Evolutionary conservation across 2,113 vertebrate genomes (phyloP).

Genomic region (Epinephelus lanceolatus): DNA sequence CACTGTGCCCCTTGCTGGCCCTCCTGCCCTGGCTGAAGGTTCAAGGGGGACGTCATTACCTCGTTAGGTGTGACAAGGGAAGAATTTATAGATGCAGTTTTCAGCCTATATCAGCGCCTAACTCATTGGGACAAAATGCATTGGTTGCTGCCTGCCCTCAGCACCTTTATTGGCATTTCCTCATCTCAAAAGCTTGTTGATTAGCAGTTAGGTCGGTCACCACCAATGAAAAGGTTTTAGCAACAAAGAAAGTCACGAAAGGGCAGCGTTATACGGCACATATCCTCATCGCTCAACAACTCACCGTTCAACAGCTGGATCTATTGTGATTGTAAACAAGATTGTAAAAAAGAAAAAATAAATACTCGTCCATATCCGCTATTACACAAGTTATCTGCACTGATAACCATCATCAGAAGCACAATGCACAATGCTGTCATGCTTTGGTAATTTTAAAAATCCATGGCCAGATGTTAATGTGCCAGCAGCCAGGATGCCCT

Average conservation of each 20-base stretch:
- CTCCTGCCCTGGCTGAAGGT: neutral
- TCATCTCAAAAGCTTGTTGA: conserved; percentile 31
- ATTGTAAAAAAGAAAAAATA: conserved; percentile 63
- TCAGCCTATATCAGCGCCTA: conserved; percentile 47
- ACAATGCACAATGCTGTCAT: conserved; percentile 64
- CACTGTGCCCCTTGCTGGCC: conserved; percentile 4
- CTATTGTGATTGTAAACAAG: conserved; percentile 50
- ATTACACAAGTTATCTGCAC: conserved; percentile 37
- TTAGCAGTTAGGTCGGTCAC: conserved; percentile 23
- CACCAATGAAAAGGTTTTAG: conserved; percentile 28
- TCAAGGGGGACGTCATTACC: conserved; percentile 39
- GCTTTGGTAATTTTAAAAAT: conserved; percentile 59
- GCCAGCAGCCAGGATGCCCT: conserved; percentile 65
- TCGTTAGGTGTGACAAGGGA: conserved; percentile 69
- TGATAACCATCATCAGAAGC: conserved; percentile 81
- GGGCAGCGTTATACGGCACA: neutral
- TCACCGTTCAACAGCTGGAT: conserved; percentile 43
- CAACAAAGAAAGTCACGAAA: conserved; percentile 16
- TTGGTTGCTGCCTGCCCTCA: conserved; percentile 17
- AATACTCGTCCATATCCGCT: conserved; percentile 28
- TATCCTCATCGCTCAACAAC: conserved; percentile 17
- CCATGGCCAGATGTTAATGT: conserved; percentile 77
- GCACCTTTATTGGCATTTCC: conserved; percentile 44
- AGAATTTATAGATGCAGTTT: conserved; percentile 71
- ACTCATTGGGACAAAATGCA: conserved; percentile 53